Base-by-base conservation (phyloP, 2,888 invertebrate genomes). In the Antheraea yamamai region DNA sequence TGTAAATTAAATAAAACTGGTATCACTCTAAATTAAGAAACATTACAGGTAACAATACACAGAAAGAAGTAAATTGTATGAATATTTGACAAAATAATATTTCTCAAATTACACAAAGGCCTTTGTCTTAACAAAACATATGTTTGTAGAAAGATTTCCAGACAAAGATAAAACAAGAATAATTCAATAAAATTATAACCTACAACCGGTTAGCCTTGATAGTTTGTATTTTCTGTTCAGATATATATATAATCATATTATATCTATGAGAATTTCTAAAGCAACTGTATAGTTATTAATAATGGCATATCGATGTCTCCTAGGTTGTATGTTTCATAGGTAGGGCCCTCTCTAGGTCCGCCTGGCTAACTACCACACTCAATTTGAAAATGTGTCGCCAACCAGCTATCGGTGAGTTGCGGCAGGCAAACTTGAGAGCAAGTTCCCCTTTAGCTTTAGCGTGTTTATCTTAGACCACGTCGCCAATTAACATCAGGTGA, bases 101-200 rank as follows among this genome's bases (percentile, higher is more conserved):
- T 70, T 10, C n/a, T 35, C 20, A 70, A 35, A 70, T 70, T 39
- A 70, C 39, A 70, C 70, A 70, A 35, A 70, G 70, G 39, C 35
- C 39, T 39, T 70, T 70, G 70, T 39, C 70, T 70, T 70, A 18
- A 16, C 14, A 16, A 66, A 66, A 26, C 30, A 30, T 70, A 70
- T 39, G 39, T 39, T 39, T 26, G 39, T 39, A 70, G 10, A 10
- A 35, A 70, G 39, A 70, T 70, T 39, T 39, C 70, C 70, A 70
- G 70, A 70, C 70, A 39, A 20, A 20, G 68, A 70, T 20, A 70
- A 66, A 26, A 66, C 30, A 30, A 70, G 70, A 70, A 70, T 70
- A 70, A 23, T 70, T 39, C 39, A 39, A 70, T 70, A n/a, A 70
- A 35, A 70, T 70, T 70, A 70, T 39, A 70, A 70, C 8, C 30